Evolutionary conservation across 2,888 invertebrate genomes (phyloP).

Genomic region (Polydrusus pterygomalis): DNA sequence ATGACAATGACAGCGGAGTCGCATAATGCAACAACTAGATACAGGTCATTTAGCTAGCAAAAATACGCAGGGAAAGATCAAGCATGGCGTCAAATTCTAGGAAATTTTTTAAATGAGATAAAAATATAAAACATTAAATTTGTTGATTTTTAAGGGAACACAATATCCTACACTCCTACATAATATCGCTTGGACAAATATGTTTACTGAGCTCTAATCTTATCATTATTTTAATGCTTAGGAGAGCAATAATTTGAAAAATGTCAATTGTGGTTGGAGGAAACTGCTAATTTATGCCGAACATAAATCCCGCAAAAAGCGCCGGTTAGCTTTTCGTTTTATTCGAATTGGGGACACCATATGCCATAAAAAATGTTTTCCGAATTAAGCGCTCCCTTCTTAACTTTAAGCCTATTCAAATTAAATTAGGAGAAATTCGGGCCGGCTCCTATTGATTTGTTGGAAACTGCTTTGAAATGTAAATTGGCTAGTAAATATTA

Average conservation of each 20-base stretch:
- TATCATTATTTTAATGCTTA: conserved; percentile 6
- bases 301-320: not conserved
- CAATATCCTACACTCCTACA: conserved; percentile 11
- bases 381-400: conserved; percentile 15
- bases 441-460: conserved; percentile 20
- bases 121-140: conserved; percentile 16
- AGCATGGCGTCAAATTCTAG: not conserved
- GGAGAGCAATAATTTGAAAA: conserved; percentile 8
- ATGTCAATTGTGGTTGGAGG: not conserved
- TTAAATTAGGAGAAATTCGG: conserved; percentile 38
- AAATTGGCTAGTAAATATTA: conserved; percentile 26
- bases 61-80: not conserved
- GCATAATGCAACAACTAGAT: not conserved
- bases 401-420: conserved; percentile 37
- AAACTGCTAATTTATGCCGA: not conserved
- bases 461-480: conserved; percentile 19
- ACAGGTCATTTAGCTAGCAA: not conserved
- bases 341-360: conserved; percentile 24
- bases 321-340: conserved; percentile 3
- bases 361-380: conserved; percentile 21
- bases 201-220: conserved; percentile 20
- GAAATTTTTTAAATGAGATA: conserved; percentile 15
- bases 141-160: conserved; percentile 12
- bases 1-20: no score
- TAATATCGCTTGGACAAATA: not conserved